A percentile compares a stretch with the other conserved stretches of the same genome.
phyloP scores from a whole-genome alignment of 2,888 invertebrate genomes.

The Morpho achilles region DNA sequence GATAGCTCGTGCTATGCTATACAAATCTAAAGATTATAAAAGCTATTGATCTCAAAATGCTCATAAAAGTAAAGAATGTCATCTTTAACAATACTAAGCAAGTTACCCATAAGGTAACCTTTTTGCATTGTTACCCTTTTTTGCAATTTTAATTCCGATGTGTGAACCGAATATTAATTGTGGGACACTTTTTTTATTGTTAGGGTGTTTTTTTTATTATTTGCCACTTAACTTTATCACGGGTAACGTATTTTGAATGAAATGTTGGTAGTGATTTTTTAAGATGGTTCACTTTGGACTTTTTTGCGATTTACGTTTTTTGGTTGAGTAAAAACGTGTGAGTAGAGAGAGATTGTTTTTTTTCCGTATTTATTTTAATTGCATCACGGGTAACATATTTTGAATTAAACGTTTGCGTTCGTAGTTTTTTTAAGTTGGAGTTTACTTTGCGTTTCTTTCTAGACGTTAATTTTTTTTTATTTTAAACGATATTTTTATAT shows the following conservation, averaged over 20 bases:
- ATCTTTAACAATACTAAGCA: constrained; percentile 13
- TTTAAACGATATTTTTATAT: too few relatives aligned
- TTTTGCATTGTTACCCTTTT: constrained; percentile 26
- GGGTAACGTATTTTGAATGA: constrained; percentile 49
- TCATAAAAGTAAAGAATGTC: constrained; percentile 9
- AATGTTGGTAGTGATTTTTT: constrained; percentile 44
- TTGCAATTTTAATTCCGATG: constrained; percentile 44
- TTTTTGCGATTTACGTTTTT: constrained; percentile 27
- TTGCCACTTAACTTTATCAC: constrained; percentile 52
- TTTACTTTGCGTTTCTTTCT: too few relatives aligned
- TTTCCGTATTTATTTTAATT: not conserved
- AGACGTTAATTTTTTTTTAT: too few relatives aligned
- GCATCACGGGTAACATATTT: not conserved
- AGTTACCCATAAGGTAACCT: constrained; percentile 7
- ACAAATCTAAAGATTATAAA: constrained; percentile 16
- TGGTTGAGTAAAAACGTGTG: constrained; percentile 41
- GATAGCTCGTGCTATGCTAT: constrained; percentile 25
- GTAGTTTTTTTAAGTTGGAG: too few relatives aligned
- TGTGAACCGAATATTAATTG: constrained; percentile 50
- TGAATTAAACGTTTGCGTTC: too few relatives aligned
- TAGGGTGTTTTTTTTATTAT: constrained; percentile 32
- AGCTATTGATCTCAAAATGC: constrained; percentile 17
- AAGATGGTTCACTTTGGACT: constrained; percentile 20
- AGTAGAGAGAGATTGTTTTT: constrained; percentile 14
- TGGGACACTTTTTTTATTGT: constrained; percentile 36